Evolutionary conservation across 1,140 invertebrate genomes (phyloP), one percentile per base, ranked within the genome.

Genomic region (Panagrolaimus sp.): DNA sequence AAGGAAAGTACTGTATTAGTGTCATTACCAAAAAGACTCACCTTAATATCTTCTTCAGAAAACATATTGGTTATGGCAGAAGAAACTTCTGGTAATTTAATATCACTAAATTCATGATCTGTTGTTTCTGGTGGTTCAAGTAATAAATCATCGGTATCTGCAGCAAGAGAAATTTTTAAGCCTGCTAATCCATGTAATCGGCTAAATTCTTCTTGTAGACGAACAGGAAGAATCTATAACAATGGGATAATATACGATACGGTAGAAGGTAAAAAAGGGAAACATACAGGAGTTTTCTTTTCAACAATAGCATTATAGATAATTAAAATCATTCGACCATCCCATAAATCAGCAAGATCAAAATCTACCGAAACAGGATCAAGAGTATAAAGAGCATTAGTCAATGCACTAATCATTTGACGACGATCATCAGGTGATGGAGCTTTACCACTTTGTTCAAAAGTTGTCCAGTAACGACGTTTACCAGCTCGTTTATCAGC

Each of bases 161-260:
- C 72, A 16, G 79, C 72, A 9, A 82, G 61, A 13, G 81, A 53
- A 20, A 70, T 63, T 20, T 65, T 69, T 5, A 82, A 70, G 0
- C 77, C 79, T 9, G 68, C 75, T 4, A 53, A 66, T 25, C 43
- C 48, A 62, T 83, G 81, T 5, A 76, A 64, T 47, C 76, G 67
- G 42, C 74, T 74, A 63, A 83, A 82, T 13, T 82, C 77, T 11
- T 75, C 72, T 68, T 82, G 80, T n/a, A 82, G 57, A 1, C 80
- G 77, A 8, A 63, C 69, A 11, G 76, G 76, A 16, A 78, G 69
- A 61, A 79, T 67, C 63, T 57, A 27, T 5, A 57, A 57, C n/a
- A 13, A 57, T 57, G 8, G 27, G 20, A 11, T 23, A 13, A 53
- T 9, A n/a, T 38, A 38, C n/a, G n/a, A n/a, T n/a, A n/a, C n/a